These are phyloP conservation scores for Naja naja DNA, from an alignment of 2,113 vertebrate species.

Conservation along the genomic window DNA sequence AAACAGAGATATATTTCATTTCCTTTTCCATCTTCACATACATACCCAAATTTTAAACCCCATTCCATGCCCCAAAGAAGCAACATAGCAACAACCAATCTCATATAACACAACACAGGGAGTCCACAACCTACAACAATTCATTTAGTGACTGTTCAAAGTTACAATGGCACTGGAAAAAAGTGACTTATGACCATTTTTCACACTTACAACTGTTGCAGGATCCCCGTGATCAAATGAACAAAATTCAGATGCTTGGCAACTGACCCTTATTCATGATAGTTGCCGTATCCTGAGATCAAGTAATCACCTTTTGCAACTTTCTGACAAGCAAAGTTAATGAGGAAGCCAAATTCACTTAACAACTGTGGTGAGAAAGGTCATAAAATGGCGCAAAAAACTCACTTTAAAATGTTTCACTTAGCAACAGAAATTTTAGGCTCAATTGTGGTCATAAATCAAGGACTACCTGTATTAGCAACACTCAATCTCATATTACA, in stretches of 20 bases:
- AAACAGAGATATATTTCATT: not conserved
- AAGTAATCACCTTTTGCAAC: not conserved
- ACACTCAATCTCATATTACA: not conserved
- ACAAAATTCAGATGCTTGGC: not conserved
- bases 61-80: not conserved
- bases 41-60: not conserved
- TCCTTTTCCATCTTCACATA: not conserved
- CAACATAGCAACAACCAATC: not conserved
- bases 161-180: not conserved
- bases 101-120: not conserved
- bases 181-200: not conserved
- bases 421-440: not conserved
- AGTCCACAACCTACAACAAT: not conserved
- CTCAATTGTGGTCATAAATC: not conserved
- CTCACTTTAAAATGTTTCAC: not conserved
- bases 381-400: not conserved
- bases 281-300: not conserved
- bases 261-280: not conserved
- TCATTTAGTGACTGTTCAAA: not conserved
- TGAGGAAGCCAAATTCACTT: not conserved
- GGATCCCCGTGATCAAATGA: not conserved
- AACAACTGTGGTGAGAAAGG: not conserved
- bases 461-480: not conserved
- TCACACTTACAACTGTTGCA: not conserved
- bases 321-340: not conserved